Conservation (phyloP, 2,888 invertebrate genomes). For the Zygogramma bicolorata region DNA sequence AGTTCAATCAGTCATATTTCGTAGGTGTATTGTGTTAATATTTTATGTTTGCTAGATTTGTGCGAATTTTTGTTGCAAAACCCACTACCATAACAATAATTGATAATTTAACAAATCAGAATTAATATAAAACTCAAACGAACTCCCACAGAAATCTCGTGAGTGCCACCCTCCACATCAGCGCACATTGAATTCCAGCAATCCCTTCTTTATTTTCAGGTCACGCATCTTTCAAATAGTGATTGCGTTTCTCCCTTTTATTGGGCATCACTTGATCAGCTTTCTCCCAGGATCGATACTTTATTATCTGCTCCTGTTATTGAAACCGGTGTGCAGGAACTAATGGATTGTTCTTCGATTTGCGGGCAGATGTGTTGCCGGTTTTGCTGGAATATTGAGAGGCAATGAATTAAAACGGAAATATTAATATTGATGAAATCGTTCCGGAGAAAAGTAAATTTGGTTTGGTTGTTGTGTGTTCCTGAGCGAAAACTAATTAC, state of each 20-base stretch:
- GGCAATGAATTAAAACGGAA: no score
- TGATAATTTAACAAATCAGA: no score
- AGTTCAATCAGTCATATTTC: no score
- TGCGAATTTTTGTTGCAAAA: no score
- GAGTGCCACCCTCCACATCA: background rate
- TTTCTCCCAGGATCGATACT: background rate
- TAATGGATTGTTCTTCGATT: background rate
- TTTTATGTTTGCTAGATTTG: no score
- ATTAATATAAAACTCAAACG: no score
- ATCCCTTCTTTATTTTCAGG: constrained; percentile 4
- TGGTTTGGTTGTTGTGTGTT: no score
- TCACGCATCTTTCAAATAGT: background rate
- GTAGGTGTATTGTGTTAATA: no score
- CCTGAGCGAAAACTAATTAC: no score
- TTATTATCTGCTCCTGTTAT: background rate
- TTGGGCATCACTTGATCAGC: constrained; percentile 6
- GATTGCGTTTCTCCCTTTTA: constrained; percentile 10
- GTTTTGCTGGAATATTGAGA: background rate
- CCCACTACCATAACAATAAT: no score
- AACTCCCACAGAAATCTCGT: background rate
- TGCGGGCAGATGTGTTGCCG: background rate
- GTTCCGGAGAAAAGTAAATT: no score
- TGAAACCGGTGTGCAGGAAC: background rate
- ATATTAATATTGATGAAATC: no score
- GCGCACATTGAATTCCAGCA: background rate